phyloP scores from a whole-genome alignment of 2,113 vertebrate species.

The Dicaeum eximium region DNA sequence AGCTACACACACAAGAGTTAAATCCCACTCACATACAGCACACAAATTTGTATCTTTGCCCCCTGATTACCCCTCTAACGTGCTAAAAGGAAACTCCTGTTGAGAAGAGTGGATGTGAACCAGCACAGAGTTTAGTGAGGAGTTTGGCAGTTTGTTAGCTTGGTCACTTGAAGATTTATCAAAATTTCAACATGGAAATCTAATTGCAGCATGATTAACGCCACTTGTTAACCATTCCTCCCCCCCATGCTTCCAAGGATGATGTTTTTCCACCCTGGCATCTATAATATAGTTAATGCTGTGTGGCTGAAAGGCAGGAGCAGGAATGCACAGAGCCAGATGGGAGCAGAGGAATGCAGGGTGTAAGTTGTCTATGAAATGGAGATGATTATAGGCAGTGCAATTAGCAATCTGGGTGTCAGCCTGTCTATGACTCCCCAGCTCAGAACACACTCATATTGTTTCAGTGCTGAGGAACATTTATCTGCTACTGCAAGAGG shows the following conservation, averaged over 20 bases:
- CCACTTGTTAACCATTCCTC: neutral
- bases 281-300: neutral
- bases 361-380: neutral
- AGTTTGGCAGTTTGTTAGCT: neutral
- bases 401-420: conserved; percentile 46
- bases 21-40: neutral
- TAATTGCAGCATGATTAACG: conserved; percentile 8
- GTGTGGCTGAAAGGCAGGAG: neutral
- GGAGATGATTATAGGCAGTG: neutral
- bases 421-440: neutral
- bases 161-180: neutral
- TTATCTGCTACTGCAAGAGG: neutral
- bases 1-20: neutral
- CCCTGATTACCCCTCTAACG: neutral
- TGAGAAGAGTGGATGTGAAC: neutral
- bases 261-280: neutral
- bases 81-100: neutral
- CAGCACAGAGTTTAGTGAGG: neutral
- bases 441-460: neutral
- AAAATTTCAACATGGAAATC: neutral
- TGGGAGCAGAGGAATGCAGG: neutral
- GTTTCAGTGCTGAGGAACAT: neutral
- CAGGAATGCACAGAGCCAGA: neutral
- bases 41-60: neutral
- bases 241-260: neutral